Conservation (phyloP, 2,113 vertebrate species). For the Plecturocebus donacophilus region DNA sequence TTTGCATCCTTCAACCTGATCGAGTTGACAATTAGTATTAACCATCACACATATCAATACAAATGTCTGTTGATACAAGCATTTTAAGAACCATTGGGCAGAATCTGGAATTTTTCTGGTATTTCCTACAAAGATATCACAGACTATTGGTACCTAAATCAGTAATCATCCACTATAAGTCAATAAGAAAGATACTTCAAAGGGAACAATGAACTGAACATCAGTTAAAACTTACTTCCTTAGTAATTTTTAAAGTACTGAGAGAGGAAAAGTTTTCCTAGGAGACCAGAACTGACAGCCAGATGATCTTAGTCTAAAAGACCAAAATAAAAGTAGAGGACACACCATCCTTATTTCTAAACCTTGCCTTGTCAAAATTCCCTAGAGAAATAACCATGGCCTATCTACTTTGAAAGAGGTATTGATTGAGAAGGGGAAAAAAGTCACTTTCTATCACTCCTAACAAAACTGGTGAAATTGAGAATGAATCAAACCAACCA, state of each 20-base stretch:
- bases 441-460: conserved; percentile 9
- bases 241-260: conserved; percentile 38
- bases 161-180: background rate
- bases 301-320: conserved; percentile 48
- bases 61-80: background rate
- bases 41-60: background rate
- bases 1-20: too few species aligned
- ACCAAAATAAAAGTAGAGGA: conserved; percentile 46
- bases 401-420: conserved; percentile 55
- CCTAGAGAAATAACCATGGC: conserved; percentile 14
- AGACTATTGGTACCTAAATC: background rate
- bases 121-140: conserved; percentile 20
- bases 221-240: conserved; percentile 38
- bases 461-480: conserved; percentile 48
- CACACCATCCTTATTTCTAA: conserved; percentile 42
- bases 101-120: background rate
- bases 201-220: background rate
- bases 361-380: conserved; percentile 29
- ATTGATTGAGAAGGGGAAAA: background rate
- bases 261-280: conserved; percentile 44
- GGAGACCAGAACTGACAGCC: conserved; percentile 36
- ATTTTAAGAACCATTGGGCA: conserved; percentile 12
- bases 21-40: too few species aligned
- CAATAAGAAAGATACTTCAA: conserved; percentile 37
- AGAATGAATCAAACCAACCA: conserved; percentile 54